Base-by-base conservation (phyloP, 2,888 invertebrate genomes). In the Tetragonisca angustula region DNA sequence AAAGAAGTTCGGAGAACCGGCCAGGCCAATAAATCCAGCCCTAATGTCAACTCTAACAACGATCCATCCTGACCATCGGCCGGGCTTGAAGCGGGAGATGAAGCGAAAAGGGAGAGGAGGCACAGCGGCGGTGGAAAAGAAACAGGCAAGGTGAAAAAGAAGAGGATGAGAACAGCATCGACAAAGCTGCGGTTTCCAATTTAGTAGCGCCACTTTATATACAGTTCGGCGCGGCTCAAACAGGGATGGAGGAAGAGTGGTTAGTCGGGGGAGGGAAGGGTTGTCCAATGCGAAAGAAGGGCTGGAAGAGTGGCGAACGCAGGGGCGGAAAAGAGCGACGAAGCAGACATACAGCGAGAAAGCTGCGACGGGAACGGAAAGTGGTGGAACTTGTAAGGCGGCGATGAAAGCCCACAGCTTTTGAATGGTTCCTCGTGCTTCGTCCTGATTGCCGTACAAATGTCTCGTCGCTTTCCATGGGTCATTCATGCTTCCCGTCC, bases 121-220 rank as follows among this genome's bases (percentile, higher is more conserved):
- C 72, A 81, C 74, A 78, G 82, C 70, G 68, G 36, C 43, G 59
- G 54, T 70, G 83, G 71, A 70, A 36, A 83, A 72, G 79, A 68
- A 76, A 81, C 86, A 75, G 59, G 24, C 50, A n/a, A 64, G 50
- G 32, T 49, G 36, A 69, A 77, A 71, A 79, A 80, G 82, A 83
- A 83, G 73, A 79, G 74, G 79, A 76, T 78, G 78, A 76, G 82
- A 85, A 87, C 80, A 82, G 89, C 82, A 86, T 72, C 87, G 88
- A 89, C 89, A 89, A 89, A 90, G 90, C 86, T 84, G 83, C 86
- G 90, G 87, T 87, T 89, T 89, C 80, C 90, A 90, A 89, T 89
- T 88, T 90, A 86, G 86, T 86, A 81, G 81, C 82, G 76, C 79
- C 90, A 88, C 85, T 90, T 89, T 89, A 88, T 90, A 89, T 84